Percentiles rank a stretch among this genome's conserved stretches.
phyloP scores from a whole-genome alignment of 2,888 invertebrate species.

The Nomada goodeniana region DNA sequence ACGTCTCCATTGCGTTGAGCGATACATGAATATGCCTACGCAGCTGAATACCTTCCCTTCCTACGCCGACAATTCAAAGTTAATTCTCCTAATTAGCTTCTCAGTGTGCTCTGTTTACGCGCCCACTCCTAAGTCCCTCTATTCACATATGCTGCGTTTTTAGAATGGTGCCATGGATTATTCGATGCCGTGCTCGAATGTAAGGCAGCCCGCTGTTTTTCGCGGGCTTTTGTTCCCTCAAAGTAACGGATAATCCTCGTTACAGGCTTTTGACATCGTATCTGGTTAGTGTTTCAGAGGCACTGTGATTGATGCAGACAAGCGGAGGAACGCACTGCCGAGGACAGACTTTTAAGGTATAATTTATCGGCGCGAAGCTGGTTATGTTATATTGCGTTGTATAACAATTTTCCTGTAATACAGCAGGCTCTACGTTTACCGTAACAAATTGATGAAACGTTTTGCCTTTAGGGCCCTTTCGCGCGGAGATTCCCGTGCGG shows the following conservation, averaged over 20 bases:
- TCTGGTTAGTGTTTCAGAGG: neutral
- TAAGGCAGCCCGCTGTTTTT: too few species aligned
- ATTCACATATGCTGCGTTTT: slow-evolving; percentile 14
- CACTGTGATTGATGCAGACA: too few species aligned
- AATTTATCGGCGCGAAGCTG: too few species aligned
- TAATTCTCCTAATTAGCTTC: slow-evolving; percentile 72
- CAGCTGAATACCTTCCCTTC: slow-evolving; percentile 53
- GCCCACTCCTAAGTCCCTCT: slow-evolving; percentile 13
- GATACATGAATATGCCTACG: slow-evolving; percentile 60
- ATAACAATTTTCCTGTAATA: too few species aligned
- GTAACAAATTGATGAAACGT: too few species aligned
- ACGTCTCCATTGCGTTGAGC: slow-evolving; percentile 60
- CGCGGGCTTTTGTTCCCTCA: neutral
- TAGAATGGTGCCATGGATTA: slow-evolving; percentile 9
- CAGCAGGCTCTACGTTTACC: too few species aligned
- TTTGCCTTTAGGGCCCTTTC: too few species aligned
- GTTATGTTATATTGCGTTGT: too few species aligned
- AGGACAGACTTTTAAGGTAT: too few species aligned
- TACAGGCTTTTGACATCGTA: neutral
- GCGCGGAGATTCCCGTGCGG: too few species aligned
- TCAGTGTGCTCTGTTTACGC: slow-evolving; percentile 50
- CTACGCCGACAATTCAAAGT: slow-evolving; percentile 68
- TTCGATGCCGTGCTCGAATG: neutral
- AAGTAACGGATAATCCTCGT: neutral
- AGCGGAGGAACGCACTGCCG: too few species aligned